Percentiles rank a stretch among this genome's conserved stretches.
Conservation (phyloP, 2,888 invertebrate species). For the Pocota personata region DNA sequence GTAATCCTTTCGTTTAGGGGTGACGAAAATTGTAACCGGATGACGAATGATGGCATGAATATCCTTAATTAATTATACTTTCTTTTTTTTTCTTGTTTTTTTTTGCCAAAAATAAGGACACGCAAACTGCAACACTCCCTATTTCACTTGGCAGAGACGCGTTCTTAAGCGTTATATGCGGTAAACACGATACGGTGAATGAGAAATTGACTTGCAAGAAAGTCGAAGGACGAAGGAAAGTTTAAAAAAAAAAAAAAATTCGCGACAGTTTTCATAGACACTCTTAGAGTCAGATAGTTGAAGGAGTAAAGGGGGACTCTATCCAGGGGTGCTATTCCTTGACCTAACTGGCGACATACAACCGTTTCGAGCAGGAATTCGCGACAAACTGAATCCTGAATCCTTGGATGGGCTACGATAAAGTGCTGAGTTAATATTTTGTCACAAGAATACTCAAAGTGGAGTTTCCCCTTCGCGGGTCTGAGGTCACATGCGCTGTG, state of each 20-base stretch:
- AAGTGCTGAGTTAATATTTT: slow-evolving; percentile 20
- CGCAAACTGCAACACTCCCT: slow-evolving; percentile 54
- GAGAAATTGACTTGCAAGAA: slow-evolving; percentile 36
- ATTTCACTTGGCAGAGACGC: slow-evolving; percentile 42
- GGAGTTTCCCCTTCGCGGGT: slow-evolving; percentile 44
- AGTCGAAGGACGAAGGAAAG: slow-evolving; percentile 37
- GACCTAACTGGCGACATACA: slow-evolving; percentile 56
- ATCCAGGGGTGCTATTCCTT: slow-evolving; percentile 42
- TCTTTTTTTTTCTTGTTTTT: neutral
- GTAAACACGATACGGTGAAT: slow-evolving; percentile 38
- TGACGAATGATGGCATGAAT: slow-evolving; percentile 72
- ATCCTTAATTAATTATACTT: slow-evolving; percentile 69
- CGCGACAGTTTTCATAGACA: slow-evolving; percentile 41
- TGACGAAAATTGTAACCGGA: slow-evolving; percentile 69
- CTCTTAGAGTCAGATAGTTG: slow-evolving; percentile 1
- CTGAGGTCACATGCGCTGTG: slow-evolving; percentile 71
- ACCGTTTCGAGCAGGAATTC: slow-evolving; percentile 69
- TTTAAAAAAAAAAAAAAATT: slow-evolving; percentile 8
- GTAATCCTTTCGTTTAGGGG: slow-evolving; percentile 65
- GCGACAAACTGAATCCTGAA: slow-evolving; percentile 70
- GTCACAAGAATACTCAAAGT: neutral
- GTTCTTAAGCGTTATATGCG: slow-evolving; percentile 60
- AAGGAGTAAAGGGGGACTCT: slow-evolving; percentile 27
- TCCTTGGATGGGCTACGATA: slow-evolving; percentile 41
- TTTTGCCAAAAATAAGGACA: slow-evolving; percentile 11